phyloP scores from a whole-genome alignment of 1,140 invertebrate species.

The Drosophila nigrodunni region DNA sequence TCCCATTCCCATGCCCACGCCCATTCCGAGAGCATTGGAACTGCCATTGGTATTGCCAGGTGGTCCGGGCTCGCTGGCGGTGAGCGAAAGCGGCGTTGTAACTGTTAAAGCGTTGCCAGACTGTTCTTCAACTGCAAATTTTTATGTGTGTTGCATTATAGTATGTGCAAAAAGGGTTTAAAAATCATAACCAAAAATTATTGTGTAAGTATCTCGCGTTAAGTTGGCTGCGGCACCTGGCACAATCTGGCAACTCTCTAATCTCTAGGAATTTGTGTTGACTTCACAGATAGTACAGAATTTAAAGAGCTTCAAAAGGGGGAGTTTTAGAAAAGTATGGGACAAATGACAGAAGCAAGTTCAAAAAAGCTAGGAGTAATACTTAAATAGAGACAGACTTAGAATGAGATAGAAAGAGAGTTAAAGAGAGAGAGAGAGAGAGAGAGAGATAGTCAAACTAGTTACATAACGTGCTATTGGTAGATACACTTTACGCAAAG shows the following conservation, averaged over 20 bases:
- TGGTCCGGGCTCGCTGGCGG: conserved; percentile 76
- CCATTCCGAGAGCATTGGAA: conserved; percentile 49
- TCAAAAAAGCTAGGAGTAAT: background rate
- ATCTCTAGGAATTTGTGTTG: conserved; percentile 12
- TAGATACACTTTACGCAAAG: conserved; percentile 56
- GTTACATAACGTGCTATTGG: conserved; percentile 53
- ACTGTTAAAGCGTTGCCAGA: conserved; percentile 60
- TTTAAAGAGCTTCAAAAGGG: background rate
- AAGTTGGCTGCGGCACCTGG: conserved; percentile 21
- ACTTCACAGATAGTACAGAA: background rate
- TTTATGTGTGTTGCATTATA: conserved; percentile 29
- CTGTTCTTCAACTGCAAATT: conserved; percentile 83
- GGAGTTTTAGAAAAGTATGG: background rate
- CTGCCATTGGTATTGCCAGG: conserved; percentile 69
- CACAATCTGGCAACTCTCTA: background rate
- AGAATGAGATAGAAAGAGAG: conserved; percentile 20
- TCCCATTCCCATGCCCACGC: conserved; percentile 75
- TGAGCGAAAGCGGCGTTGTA: conserved; percentile 65
- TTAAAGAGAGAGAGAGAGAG: too few relatives aligned
- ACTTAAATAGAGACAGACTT: conserved; percentile 11
- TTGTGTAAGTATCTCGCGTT: conserved; percentile 42
- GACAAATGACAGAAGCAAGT: background rate
- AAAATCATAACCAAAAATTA: conserved; percentile 4
- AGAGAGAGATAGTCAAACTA: conserved; percentile 43
- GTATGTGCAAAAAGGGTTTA: background rate